phyloP scores from a whole-genome alignment of 2,113 vertebrate species.

The Coregonus clupeaformis region DNA sequence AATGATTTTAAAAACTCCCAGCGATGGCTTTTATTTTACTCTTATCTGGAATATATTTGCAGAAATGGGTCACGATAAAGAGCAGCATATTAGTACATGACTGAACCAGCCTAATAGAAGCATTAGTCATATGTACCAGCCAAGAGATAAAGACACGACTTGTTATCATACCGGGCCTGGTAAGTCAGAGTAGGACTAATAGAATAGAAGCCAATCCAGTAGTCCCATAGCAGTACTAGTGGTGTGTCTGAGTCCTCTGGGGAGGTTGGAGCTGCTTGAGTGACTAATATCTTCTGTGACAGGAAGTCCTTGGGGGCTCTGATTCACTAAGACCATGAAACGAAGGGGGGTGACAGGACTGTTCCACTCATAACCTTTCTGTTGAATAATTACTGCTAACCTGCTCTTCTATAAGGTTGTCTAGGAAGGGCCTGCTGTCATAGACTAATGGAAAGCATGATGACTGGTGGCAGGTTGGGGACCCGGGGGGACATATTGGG shows the following conservation, averaged over 20 bases:
- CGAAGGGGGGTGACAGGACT: not conserved
- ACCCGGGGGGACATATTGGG: not conserved
- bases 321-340: not conserved
- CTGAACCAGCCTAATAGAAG: not conserved
- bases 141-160: too few species aligned
- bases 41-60: conserved; percentile 4
- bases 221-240: not conserved
- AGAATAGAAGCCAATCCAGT: too few species aligned
- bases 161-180: too few species aligned
- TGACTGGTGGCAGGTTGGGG: not conserved
- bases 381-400: not conserved
- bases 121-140: not conserved
- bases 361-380: conserved; percentile 3
- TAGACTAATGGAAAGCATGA: not conserved
- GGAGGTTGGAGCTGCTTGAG: not conserved
- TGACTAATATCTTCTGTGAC: conserved; percentile 3
- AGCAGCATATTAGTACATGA: not conserved
- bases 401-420: not conserved
- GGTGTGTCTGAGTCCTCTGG: not conserved
- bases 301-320: not conserved
- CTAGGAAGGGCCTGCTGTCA: not conserved
- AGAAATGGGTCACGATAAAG: not conserved
- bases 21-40: not conserved
- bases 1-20: not conserved
- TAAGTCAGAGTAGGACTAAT: too few species aligned